Evolutionary conservation across 2,888 invertebrate genomes (phyloP), one percentile per base, ranked within the genome.

Genomic region (Tetragonula carbonaria): DNA sequence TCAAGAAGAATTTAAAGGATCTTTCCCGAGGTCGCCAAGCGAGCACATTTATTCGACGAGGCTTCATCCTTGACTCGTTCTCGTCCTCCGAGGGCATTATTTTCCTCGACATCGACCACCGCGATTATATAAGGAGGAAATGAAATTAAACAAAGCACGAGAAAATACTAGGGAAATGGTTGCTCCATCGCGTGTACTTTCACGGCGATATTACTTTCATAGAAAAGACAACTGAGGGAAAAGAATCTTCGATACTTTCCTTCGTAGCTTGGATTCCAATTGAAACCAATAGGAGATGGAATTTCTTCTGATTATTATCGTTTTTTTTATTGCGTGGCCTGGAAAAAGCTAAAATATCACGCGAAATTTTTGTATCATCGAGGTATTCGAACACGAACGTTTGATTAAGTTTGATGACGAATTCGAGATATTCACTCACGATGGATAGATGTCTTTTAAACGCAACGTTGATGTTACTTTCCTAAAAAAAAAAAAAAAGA

Each of bases 81-180:
- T 55, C 8, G 33, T 18, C 59, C 23, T 59, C 11, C 28, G 51
- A 77, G 51, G 16, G 6, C 23, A 21, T 62, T n/a, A 50, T 51
- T 63, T 57, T n/a, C n/a, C 38, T 57, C 66, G 33, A 59, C 18
- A 38, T 16, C 38, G 21, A 28, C 21, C 45, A 2, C 53, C n/a
- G 2, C 63, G 51, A n/a, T 8, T 23, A 59, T 18, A 59, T 50
- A 28, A 51, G 23, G 28, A 63, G n/a, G 65, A 79, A 74, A 79
- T 82, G 50, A 16, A 79, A 74, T 63, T 71, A 74, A 82, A 72
- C 55, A 55, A 65, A 65, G 65, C 70, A 57, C 79, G 59, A 18
- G 38, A 53, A 51, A 59, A 66, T 71, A n/a, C 67, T 55, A 33
- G 50, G 50, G 38, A n/a, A 23, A n/a, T 51, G 28, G 28, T 21